A percentile compares a stretch with the other conserved stretches of the same genome.
Evolutionary conservation across 2,888 invertebrate genomes (phyloP).

Genomic region (Calephelis perditalis): DNA sequence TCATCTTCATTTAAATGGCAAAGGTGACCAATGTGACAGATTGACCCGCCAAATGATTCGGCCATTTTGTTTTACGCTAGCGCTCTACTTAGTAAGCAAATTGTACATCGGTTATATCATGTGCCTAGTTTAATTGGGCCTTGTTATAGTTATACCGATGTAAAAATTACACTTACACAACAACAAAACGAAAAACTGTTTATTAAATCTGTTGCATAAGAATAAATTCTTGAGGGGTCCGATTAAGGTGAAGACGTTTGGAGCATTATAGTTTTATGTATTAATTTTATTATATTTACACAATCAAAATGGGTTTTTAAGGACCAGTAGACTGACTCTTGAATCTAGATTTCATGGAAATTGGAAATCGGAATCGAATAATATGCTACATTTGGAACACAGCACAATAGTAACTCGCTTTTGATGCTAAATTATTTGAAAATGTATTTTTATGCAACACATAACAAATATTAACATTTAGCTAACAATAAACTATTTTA

Average conservation of each 20-base stretch:
- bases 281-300: no score
- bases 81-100: slow-evolving; percentile 24
- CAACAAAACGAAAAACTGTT: slow-evolving; percentile 11
- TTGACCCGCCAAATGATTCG: slow-evolving; percentile 31
- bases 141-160: slow-evolving; percentile 12
- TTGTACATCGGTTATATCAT: slow-evolving; percentile 7
- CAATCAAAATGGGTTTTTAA: no score
- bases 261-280: neutral
- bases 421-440: no score
- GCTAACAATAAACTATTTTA: no score
- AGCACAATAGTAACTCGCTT: no score
- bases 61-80: slow-evolving; percentile 49
- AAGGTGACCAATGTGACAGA: slow-evolving; percentile 44
- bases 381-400: no score
- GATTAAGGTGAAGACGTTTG: slow-evolving; percentile 10
- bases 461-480: no score
- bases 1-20: slow-evolving; percentile 64
- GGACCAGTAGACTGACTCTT: no score
- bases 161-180: slow-evolving; percentile 12
- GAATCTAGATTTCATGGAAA: no score
- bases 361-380: no score
- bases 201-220: slow-evolving; percentile 10
- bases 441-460: no score
- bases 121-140: slow-evolving; percentile 6
- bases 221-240: slow-evolving; percentile 11